phyloP scores from a whole-genome alignment of 2,113 vertebrate genomes.

The Passer montanus region DNA sequence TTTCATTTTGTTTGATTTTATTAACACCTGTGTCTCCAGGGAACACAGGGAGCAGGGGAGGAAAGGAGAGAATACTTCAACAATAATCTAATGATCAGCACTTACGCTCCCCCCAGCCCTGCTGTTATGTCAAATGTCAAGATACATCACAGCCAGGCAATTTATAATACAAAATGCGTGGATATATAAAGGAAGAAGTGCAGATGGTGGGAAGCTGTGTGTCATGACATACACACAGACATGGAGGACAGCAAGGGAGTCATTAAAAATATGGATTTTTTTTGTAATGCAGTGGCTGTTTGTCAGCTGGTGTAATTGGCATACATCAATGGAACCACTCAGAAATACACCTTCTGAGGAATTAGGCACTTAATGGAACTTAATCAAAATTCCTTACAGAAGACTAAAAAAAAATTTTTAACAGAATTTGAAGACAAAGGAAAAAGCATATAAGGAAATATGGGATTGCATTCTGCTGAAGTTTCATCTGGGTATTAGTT shows the following conservation, averaged over 20 bases:
- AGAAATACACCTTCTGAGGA: conserved; percentile 12
- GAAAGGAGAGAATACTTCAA: conserved; percentile 74
- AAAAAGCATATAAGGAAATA: not conserved
- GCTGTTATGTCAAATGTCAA: conserved; percentile 79
- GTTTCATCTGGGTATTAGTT: not conserved
- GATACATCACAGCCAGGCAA: conserved; percentile 49
- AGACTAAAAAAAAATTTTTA: not conserved
- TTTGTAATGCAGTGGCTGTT: conserved; percentile 16
- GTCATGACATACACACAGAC: not conserved
- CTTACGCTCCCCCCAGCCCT: conserved; percentile 59
- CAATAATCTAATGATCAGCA: conserved; percentile 84
- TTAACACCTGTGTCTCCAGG: conserved; percentile 92
- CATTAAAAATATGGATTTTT: conserved; percentile 60
- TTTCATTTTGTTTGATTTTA: conserved; percentile 88
- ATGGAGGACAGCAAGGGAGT: conserved; percentile 21
- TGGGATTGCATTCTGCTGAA: not conserved
- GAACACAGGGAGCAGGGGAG: conserved; percentile 78
- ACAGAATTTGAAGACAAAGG: not conserved
- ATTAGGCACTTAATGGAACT: conserved; percentile 21
- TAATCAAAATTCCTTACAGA: conserved; percentile 3
- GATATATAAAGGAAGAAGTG: conserved; percentile 34
- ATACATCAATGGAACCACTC: not conserved
- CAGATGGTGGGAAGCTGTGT: conserved; percentile 35
- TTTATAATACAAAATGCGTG: conserved; percentile 45
- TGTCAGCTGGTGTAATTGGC: conserved; percentile 40